phyloP scores from a whole-genome alignment of 2,113 vertebrate species.

The Gallinago undulata region DNA sequence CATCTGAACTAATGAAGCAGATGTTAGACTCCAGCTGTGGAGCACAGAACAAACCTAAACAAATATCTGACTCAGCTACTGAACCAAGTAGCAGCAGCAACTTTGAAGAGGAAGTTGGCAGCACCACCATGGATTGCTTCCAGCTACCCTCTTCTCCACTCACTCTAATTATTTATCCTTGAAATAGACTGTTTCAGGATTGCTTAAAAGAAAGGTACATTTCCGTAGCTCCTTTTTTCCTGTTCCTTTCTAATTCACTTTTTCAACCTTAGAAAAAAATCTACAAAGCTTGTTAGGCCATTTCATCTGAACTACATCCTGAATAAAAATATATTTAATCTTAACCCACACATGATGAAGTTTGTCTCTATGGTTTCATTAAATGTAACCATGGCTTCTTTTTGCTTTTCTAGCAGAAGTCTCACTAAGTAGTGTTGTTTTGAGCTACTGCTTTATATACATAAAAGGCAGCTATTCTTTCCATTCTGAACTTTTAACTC shows the following conservation, averaged over 20 bases:
- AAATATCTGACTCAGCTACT: slow-evolving; percentile 60
- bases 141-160: slow-evolving; percentile 51
- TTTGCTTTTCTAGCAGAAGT: background rate
- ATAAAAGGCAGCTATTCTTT: background rate
- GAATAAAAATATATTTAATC: background rate
- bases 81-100: slow-evolving; percentile 49
- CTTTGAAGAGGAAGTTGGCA: slow-evolving; percentile 49
- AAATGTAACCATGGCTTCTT: background rate
- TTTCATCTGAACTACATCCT: background rate
- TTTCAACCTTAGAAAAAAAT: background rate
- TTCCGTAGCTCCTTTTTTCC: background rate
- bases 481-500: background rate
- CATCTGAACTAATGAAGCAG: background rate
- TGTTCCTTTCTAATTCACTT: background rate
- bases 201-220: slow-evolving; percentile 9
- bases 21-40: background rate
- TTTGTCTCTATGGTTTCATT: background rate
- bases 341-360: background rate
- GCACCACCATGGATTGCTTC: slow-evolving; percentile 1
- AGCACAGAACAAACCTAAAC: slow-evolving; percentile 4
- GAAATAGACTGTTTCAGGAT: slow-evolving; percentile 21
- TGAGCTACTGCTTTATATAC: background rate
- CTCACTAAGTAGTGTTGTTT: background rate
- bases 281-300: accelerated
- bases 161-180: slow-evolving; percentile 50